Percentiles rank a stretch among this genome's conserved stretches.
These are phyloP conservation scores for Melanotaenia boesemani DNA, from an alignment of 2,797 vertebrate genomes.

Conservation along the genomic window DNA sequence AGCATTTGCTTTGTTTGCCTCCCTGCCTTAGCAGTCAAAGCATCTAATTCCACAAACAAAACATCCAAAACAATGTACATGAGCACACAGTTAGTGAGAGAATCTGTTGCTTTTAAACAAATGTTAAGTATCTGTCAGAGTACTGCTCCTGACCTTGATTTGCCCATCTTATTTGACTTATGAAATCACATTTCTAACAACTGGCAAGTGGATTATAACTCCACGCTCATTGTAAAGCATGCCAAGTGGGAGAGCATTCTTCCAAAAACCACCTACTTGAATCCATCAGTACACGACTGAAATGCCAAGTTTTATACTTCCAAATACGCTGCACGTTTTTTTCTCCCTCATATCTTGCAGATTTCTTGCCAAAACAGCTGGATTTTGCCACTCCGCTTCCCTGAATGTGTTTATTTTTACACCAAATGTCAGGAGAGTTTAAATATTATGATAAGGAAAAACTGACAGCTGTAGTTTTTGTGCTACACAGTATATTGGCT, in stretches of 20 bases:
- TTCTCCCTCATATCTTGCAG: constrained; percentile 56
- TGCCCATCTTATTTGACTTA: constrained; percentile 73
- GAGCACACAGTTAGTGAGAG: constrained; percentile 46
- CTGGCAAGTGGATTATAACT: constrained; percentile 74
- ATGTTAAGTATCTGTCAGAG: constrained; percentile 52
- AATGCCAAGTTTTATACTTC: constrained; percentile 77
- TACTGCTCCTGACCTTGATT: constrained; percentile 72
- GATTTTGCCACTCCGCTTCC: constrained; percentile 70
- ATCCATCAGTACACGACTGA: constrained; percentile 73
- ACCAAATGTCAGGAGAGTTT: constrained; percentile 77
- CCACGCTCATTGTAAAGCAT: constrained; percentile 73
- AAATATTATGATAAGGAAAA: constrained; percentile 78
- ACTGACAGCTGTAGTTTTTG: constrained; percentile 76
- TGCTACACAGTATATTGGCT: constrained; percentile 60
- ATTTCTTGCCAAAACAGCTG: constrained; percentile 78
- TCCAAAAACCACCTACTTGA: constrained; percentile 80
- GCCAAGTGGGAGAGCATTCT: constrained; percentile 77
- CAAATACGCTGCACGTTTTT: constrained; percentile 66
- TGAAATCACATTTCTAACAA: constrained; percentile 76
- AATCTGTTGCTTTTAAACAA: constrained; percentile 43
- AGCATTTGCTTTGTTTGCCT: constrained; percentile 82
- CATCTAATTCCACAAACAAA: constrained; percentile 72
- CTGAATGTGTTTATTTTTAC: constrained; percentile 78
- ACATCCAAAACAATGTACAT: constrained; percentile 67
- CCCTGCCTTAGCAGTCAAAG: constrained; percentile 76